Evolutionary conservation across 2,888 invertebrate species (phyloP).

Genomic region (Pyrrhosoma nymphula): DNA sequence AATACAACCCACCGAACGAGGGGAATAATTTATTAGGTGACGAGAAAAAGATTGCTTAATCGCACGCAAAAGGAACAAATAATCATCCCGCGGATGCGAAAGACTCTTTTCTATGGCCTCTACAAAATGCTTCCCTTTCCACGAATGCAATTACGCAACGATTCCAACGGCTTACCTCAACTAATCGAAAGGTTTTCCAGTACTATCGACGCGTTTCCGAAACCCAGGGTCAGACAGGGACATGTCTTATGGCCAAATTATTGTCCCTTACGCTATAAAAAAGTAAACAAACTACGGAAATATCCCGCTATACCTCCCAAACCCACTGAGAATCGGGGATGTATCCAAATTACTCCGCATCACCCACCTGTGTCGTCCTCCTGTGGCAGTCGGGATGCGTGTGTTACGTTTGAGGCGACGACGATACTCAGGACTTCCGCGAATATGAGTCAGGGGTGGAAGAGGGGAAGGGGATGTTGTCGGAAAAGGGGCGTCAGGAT

Average conservation of each 20-base stretch:
- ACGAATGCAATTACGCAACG: background rate
- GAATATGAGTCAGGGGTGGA: background rate
- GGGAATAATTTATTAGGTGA: background rate
- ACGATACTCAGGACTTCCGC: slow-evolving; percentile 5
- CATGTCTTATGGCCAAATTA: background rate
- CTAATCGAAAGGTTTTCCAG: background rate
- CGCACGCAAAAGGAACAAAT: background rate
- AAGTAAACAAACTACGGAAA: background rate
- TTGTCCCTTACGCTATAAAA: background rate
- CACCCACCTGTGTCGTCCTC: background rate
- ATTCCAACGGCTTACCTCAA: background rate
- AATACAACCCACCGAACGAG: background rate
- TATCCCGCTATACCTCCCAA: background rate
- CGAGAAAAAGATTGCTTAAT: slow-evolving; percentile 7
- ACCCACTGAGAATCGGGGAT: background rate
- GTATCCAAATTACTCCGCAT: background rate
- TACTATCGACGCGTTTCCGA: background rate
- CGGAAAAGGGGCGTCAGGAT: background rate
- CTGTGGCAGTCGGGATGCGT: background rate
- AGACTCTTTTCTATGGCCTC: background rate
- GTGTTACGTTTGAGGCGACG: background rate
- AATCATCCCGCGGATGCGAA: background rate
- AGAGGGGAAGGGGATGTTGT: background rate
- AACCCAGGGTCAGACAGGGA: background rate
- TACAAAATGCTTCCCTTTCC: background rate